A percentile compares a stretch with the other conserved stretches of the same genome.
Conservation (phyloP, 2,888 invertebrate species). For the Archips xylosteana region DNA sequence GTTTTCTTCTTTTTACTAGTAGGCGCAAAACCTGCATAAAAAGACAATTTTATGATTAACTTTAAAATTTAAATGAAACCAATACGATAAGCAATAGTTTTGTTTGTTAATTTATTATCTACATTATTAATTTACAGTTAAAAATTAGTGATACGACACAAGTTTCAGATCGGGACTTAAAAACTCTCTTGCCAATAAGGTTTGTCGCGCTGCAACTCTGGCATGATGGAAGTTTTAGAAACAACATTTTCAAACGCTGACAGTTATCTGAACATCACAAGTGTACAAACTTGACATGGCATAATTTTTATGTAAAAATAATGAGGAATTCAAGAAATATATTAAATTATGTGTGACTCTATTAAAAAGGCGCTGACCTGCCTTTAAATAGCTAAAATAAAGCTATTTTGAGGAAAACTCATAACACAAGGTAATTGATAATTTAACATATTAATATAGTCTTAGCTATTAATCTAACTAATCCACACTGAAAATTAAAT, state of each 20-base stretch:
- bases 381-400: background rate
- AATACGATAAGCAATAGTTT: too few relatives aligned
- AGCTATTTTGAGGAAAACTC: background rate
- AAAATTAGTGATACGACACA: too few relatives aligned
- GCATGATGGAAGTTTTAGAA: constrained; percentile 5
- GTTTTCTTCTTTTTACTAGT: background rate
- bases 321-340: constrained; percentile 6
- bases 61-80: too few relatives aligned
- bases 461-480: background rate
- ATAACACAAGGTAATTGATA: background rate
- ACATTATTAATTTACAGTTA: too few relatives aligned
- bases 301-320: constrained; percentile 10
- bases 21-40: background rate
- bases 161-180: background rate
- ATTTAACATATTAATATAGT: background rate
- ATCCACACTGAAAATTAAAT: background rate
- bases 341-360: constrained; percentile 28
- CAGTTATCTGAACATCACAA: constrained; percentile 11
- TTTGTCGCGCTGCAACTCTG: background rate
- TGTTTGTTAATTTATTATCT: background rate
- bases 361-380: constrained; percentile 29
- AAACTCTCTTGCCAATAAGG: background rate
- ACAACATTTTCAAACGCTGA: constrained; percentile 13
- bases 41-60: background rate
- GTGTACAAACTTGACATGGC: constrained; percentile 9